phyloP scores from a whole-genome alignment of 2,888 invertebrate species.

The Ophion obscuratus region DNA sequence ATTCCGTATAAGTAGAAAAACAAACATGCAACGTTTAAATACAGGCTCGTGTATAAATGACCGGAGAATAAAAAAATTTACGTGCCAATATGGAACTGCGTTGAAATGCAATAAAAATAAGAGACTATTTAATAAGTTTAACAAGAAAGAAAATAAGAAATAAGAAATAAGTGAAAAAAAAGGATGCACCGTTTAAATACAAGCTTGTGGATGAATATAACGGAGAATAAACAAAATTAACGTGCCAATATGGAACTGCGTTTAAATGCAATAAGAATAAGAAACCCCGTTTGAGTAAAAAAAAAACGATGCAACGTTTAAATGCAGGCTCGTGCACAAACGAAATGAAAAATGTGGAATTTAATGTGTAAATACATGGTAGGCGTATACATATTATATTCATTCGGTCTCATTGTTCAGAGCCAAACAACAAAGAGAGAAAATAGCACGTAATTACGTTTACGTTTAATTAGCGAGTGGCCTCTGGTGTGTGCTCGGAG shows the following conservation, averaged over 20 bases:
- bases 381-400: background rate
- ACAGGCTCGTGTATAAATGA: background rate
- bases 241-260: background rate
- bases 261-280: background rate
- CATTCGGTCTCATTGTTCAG: slow-evolving; percentile 34
- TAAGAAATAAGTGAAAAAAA: background rate
- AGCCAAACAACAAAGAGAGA: slow-evolving; percentile 33
- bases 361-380: background rate
- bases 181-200: background rate
- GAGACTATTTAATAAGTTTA: too few relatives aligned
- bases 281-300: background rate
- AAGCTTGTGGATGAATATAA: background rate
- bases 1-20: background rate
- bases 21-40: background rate
- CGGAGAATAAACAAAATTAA: background rate
- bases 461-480: slow-evolving; percentile 62
- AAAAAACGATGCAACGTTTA: background rate
- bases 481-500: slow-evolving; percentile 31
- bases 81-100: background rate
- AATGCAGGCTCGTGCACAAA: background rate
- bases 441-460: slow-evolving; percentile 62
- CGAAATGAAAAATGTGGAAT: background rate
- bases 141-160: too few relatives aligned
- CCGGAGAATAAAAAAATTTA: background rate
- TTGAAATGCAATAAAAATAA: background rate